These are phyloP conservation scores for Microplitis deprimator DNA, from an alignment of 2,888 invertebrate genomes.

Conservation along the genomic window DNA sequence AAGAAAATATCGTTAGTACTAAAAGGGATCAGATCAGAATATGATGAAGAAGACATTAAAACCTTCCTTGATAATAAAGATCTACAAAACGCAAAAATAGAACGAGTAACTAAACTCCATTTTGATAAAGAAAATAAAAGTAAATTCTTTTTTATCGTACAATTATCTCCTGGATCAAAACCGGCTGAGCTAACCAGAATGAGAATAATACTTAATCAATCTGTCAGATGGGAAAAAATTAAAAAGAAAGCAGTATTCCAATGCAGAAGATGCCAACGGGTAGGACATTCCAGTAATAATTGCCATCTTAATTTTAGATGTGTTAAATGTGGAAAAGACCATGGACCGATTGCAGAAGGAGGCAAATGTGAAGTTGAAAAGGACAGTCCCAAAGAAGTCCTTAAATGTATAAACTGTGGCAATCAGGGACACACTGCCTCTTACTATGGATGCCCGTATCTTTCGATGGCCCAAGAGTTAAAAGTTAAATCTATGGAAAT, in stretches of 20 bases:
- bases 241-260: not conserved
- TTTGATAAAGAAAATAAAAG: not conserved
- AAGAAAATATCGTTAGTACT: not conserved
- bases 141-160: not conserved
- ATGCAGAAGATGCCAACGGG: not conserved
- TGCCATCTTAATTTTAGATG: not conserved
- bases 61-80: not conserved
- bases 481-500: not conserved
- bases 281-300: not conserved
- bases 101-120: not conserved
- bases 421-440: not conserved
- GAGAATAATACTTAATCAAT: not conserved
- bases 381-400: not conserved
- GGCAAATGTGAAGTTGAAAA: not conserved
- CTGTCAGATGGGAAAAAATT: not conserved
- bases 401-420: not conserved
- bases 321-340: not conserved
- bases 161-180: not conserved
- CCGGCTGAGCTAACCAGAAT: not conserved
- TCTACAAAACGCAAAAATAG: not conserved
- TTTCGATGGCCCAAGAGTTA: not conserved
- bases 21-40: not conserved
- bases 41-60: not conserved
- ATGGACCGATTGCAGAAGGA: not conserved
- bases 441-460: not conserved